These are phyloP conservation scores for Apodemia mormo DNA, from an alignment of 2,888 invertebrate species.

Conservation along the genomic window DNA sequence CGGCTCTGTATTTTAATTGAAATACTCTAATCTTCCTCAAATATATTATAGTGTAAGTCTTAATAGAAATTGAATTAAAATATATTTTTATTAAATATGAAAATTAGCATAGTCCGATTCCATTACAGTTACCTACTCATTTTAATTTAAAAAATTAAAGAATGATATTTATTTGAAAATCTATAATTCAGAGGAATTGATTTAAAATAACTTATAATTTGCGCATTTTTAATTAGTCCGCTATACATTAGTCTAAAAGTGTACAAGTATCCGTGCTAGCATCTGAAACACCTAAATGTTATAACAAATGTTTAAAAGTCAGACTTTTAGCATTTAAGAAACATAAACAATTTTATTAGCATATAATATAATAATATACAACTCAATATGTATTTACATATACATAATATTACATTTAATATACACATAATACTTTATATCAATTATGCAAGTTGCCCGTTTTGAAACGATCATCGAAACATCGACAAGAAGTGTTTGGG, in stretches of 20 bases:
- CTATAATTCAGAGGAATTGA: too few species aligned
- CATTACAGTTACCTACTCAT: too few species aligned
- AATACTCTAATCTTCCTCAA: too few species aligned
- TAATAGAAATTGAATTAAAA: too few species aligned
- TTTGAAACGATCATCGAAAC: constrained; percentile 38
- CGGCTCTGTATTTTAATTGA: too few species aligned
- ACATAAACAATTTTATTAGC: constrained; percentile 75
- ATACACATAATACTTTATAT: constrained; percentile 74
- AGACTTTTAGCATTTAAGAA: constrained; percentile 78
- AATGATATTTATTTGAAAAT: too few species aligned
- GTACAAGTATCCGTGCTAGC: constrained; percentile 28
- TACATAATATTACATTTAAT: constrained; percentile 76
- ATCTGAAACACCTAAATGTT: constrained; percentile 69
- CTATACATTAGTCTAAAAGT: constrained; percentile 5
- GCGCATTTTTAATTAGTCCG: not conserved
- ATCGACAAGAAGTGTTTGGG: constrained; percentile 31
- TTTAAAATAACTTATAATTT: not conserved
- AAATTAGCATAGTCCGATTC: too few species aligned
- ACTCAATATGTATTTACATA: constrained; percentile 79
- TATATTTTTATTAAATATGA: too few species aligned
- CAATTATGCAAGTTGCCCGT: constrained; percentile 56
- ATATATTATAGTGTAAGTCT: too few species aligned
- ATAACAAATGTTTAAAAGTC: constrained; percentile 77
- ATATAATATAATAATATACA: constrained; percentile 74
- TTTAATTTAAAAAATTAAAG: too few species aligned